Base-by-base conservation (phyloP, 2,797 vertebrate species). In the Tinamus major region DNA sequence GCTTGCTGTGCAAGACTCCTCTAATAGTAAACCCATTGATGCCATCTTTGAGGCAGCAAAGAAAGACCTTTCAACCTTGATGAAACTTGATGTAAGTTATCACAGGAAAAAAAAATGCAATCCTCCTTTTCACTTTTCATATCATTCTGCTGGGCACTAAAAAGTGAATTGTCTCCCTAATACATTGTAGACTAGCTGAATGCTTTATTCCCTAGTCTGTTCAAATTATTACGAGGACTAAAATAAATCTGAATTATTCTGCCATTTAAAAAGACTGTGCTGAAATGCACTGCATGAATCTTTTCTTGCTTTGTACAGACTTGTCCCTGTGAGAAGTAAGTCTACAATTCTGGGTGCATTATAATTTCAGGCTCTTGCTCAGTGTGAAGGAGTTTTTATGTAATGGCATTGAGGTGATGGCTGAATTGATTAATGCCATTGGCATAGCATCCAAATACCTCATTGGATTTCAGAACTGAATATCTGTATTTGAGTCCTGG, bases 21-120 rank as follows among this genome's bases (percentile, higher is more conserved):
- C 98, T 89, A 90, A 97, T 77, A 98, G 97, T 62, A 93, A 94
- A 39, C 97, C 96, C 18, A 58, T 94, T 0, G 97, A 98, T 3
- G 96, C 98, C 79, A 97, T 99, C 63, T 98, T 99, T 16, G 98
- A 98, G 87, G 98, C 99, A 3, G 99, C 98, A 48, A 99, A 98
- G 94, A 98, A 98, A 94, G 99, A 99, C 94, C 97, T 99, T 76
- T 97, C 99, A 23, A 98, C 98, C 64, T 93, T 99, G 95, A 98
- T 99, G 96, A 98, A 98, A 61, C 97, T 99, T 51, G 97, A 99
- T 70, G 99, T 99, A 89, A 98, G 98, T 96, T 37, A 74, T 8
- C 70, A 69, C 70, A 68, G 37, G 39, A 70, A 63, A 39, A 63
- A 39, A 78, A 63, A 46, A 20, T 51, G 5, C 39, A 24, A 49